Evolutionary conservation across 2,888 invertebrate species (phyloP), one percentile per base, ranked within the genome.

Genomic region (Anthrax anthrax): DNA sequence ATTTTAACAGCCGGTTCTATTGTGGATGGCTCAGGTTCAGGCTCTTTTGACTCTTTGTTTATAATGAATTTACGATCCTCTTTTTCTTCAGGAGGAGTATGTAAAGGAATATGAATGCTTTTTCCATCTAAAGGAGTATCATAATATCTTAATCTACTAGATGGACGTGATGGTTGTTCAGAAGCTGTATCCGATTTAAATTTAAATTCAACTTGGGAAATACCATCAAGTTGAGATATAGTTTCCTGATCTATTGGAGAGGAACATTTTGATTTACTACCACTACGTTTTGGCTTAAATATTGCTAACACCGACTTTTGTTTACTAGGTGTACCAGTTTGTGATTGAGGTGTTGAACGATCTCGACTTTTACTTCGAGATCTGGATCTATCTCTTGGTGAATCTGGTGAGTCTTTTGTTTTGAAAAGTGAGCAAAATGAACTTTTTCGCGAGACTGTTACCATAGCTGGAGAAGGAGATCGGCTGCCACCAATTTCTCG

Each of bases 361-460:
- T 55, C 55, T 18, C 80, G 71, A 56, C 81, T 81, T 64, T 80
- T 80, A 55, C 81, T 81, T 44, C 81, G 72, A 44, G 78, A 75
- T 27, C 78, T 70, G 19, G 69, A 63, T 27, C 62, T 56, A 41
- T 69, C 68, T 3, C 66, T 60, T 0, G 67, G 67, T 3, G 67
- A 67, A 37, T 68, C 68, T 2, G 65, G 68, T 1, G 68, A 65
- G 38, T 68, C 82, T 55, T 79, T 78, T 52, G 83, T 80, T 62
- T 81, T 80, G 59, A 88, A 88, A 39, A 88, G 65, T 4, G 85
- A 85, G 48, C 84, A 81, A 60, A 87, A 85, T 32, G 86, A 87
- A 56, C 83, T 85, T 63, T 85, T 84, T 37, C 87, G 73, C 0
- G 86, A 85, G 1, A 77, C 72, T 0, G 76, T 73, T 0, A 69